phyloP scores from a whole-genome alignment of 2,797 vertebrate genomes.

The Eupleurogrammus muticus region DNA sequence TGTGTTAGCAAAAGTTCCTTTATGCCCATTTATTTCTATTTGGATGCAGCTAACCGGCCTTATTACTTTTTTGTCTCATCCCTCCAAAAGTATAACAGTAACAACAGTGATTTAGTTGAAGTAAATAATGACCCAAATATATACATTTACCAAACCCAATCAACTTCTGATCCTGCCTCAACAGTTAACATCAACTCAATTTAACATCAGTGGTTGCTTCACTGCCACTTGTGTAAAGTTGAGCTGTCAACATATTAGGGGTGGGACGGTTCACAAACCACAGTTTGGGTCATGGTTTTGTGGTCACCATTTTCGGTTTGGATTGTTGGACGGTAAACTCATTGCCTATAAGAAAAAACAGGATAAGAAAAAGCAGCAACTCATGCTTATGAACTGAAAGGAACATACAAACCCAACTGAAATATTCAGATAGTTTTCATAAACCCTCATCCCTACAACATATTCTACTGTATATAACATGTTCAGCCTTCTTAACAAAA shows the following conservation, averaged over 20 bases:
- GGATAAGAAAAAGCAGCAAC: too few species aligned
- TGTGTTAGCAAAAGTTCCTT: slow-evolving; percentile 30
- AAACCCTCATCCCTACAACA: too few species aligned
- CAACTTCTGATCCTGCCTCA: not conserved
- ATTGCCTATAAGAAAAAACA: too few species aligned
- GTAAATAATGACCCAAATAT: not conserved
- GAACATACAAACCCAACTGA: too few species aligned
- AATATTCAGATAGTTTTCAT: too few species aligned
- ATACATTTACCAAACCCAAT: not conserved
- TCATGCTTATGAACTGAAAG: too few species aligned
- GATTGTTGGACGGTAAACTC: too few species aligned
- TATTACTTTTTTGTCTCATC: not conserved
- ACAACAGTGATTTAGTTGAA: not conserved
- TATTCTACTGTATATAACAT: not conserved
- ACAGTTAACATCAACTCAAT: not conserved
- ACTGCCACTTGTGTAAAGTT: not conserved
- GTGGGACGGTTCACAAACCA: too few species aligned
- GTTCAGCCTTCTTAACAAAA: too few species aligned
- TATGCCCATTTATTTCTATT: not conserved
- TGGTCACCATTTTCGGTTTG: too few species aligned
- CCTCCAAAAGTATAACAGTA: not conserved
- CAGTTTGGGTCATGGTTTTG: too few species aligned
- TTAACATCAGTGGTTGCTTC: too few species aligned
- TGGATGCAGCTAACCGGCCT: not conserved
- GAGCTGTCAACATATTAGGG: not conserved